Conservation (phyloP, 2,888 invertebrate genomes). For the Dicycla oo region DNA sequence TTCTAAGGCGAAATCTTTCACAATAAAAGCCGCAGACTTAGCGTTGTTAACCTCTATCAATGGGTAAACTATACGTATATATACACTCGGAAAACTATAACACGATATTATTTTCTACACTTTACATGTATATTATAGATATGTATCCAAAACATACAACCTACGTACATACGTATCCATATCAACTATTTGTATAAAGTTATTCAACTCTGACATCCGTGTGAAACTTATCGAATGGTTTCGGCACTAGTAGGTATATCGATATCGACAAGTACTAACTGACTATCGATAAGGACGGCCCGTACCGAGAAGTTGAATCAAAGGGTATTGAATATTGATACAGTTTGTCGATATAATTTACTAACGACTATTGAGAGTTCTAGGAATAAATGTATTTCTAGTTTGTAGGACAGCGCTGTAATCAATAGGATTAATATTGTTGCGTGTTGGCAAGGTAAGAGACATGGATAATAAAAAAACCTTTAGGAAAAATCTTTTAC, state of each 20-base stretch:
- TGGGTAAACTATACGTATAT: too few species aligned
- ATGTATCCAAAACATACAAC: constrained; percentile 9
- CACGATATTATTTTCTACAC: background rate
- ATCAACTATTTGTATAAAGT: constrained; percentile 38
- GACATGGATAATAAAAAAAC: background rate
- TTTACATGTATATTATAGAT: background rate
- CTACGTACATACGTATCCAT: constrained; percentile 20
- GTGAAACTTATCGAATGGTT: constrained; percentile 46
- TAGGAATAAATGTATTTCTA: constrained; percentile 24
- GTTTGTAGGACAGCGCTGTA: constrained; percentile 8
- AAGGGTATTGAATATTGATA: constrained; percentile 47
- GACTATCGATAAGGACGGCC: constrained; percentile 32
- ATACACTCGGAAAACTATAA: background rate
- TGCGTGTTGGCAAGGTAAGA: background rate
- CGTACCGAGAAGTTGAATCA: constrained; percentile 40
- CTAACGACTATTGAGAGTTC: constrained; percentile 17
- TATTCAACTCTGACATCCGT: constrained; percentile 29
- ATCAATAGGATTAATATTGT: constrained; percentile 4
- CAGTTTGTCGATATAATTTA: constrained; percentile 34
- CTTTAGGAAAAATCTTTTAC: too few species aligned
- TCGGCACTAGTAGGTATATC: constrained; percentile 26
- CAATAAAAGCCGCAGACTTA: background rate
- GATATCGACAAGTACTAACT: constrained; percentile 30
- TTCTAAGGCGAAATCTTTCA: background rate
- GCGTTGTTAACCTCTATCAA: background rate